Percentiles rank a stretch among this genome's conserved stretches.
Conservation (phyloP, 2,888 invertebrate species). For the Hirtodrosophila confusa region DNA sequence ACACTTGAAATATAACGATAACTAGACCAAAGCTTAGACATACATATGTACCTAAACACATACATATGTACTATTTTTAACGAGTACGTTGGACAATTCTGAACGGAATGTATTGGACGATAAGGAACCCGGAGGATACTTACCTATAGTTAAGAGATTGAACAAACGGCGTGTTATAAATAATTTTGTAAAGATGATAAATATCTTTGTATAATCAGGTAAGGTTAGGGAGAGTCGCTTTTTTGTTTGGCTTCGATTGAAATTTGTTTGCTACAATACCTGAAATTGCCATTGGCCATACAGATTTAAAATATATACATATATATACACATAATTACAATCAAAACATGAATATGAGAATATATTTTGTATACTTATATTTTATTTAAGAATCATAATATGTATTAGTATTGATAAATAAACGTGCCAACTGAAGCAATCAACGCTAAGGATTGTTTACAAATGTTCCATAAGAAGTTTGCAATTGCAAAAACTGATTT, state of each 20-base stretch:
- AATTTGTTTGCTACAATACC: slow-evolving; percentile 72
- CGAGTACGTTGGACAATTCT: slow-evolving; percentile 5
- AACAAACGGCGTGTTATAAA: slow-evolving; percentile 16
- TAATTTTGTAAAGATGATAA: slow-evolving; percentile 38
- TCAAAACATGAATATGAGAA: slow-evolving; percentile 52
- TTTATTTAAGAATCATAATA: slow-evolving; percentile 75
- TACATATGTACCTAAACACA: slow-evolving; percentile 56
- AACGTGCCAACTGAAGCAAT: slow-evolving; percentile 66
- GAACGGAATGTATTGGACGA: background rate
- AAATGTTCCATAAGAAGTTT: slow-evolving; percentile 63
- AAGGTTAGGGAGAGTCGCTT: slow-evolving; percentile 36
- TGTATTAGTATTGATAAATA: slow-evolving; percentile 44
- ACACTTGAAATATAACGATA: slow-evolving; percentile 53
- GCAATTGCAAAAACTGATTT: slow-evolving; percentile 57
- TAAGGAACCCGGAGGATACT: slow-evolving; percentile 27
- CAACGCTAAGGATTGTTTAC: slow-evolving; percentile 44
- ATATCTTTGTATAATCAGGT: slow-evolving; percentile 38
- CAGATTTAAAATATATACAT: slow-evolving; percentile 26
- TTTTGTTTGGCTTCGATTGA: slow-evolving; percentile 54
- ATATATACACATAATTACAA: slow-evolving; percentile 35
- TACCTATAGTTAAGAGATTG: slow-evolving; percentile 29
- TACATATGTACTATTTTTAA: slow-evolving; percentile 35
- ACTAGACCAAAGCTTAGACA: slow-evolving; percentile 78
- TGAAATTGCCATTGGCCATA: slow-evolving; percentile 61
- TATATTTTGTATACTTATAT: slow-evolving; percentile 73